Base-by-base conservation (phyloP, 2,888 invertebrate genomes). In the Melanargia galathea region DNA sequence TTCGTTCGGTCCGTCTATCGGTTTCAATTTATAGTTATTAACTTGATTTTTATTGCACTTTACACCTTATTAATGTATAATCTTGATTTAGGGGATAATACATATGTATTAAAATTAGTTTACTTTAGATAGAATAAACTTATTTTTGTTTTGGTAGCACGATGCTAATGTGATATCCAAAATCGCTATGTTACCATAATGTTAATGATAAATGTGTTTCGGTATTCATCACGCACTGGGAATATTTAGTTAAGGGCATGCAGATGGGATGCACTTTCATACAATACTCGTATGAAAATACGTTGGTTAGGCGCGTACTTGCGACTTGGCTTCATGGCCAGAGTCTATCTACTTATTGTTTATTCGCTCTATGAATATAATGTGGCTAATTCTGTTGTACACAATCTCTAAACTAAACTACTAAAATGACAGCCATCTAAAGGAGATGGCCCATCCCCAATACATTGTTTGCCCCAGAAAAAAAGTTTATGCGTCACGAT, bases 161-260 rank as follows among this genome's bases (percentile, higher is more conserved):
- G 7, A 45, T 38, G 18, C 18, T n/a, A 52, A 48, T 60, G 40
- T 64, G 55, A 62, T 68, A 59, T 66, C 56, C 60, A 70, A 46
- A 57, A 55, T 48, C 55, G 61, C 49, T 57, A 54, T 60, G 68
- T 68, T 68, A 60, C 66, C 64, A 60, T 67, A 63, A 51, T 52
- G 48, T 35, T 63, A 58, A 26, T 51, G 33, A 52, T 33, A 38
- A 52, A 35, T 38, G 51, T 52, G 57, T 65, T 46, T 33, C 33
- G 49, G 10, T 33, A 51, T 16, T 10, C 8, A 20, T 45, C 45
- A 7, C 18, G 30, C 20, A 10, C 20, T 52, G 18, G 26, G 30
- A 30, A 51, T 51, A 48, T 24, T 45, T 8, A 20, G 20, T 45
- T 22, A 22, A 48, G 18, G 43, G 2, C 16, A 18, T 8, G 18